Evolutionary conservation across 2,113 vertebrate species (phyloP).

Genomic region (Sapajus apella): DNA sequence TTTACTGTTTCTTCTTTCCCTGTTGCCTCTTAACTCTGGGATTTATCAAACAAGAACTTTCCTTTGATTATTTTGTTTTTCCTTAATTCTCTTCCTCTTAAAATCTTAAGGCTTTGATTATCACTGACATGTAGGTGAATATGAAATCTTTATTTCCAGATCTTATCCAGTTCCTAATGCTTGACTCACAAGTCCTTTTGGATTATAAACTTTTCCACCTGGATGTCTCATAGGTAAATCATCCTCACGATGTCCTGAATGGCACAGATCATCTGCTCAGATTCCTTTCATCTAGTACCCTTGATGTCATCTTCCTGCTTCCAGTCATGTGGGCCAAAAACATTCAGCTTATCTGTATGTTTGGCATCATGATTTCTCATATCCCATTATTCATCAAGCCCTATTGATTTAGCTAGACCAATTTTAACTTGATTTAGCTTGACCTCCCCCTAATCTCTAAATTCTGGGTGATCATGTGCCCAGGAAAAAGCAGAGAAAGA

Average conservation of each 20-base stretch:
- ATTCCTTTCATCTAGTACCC: background rate
- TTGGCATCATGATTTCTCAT: background rate
- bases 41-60: background rate
- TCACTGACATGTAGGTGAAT: background rate
- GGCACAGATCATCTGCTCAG: background rate
- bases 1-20: background rate
- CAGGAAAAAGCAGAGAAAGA: background rate
- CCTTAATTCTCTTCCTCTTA: background rate
- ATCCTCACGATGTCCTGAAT: background rate
- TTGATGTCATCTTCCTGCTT: background rate
- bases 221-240: background rate
- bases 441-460: background rate
- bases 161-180: background rate
- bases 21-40: background rate
- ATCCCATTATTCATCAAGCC: background rate
- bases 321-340: rapidly evolving
- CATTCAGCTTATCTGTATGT: background rate
- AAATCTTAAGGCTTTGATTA: background rate
- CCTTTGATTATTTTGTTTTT: background rate
- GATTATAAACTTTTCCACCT: background rate
- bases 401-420: background rate
- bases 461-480: background rate
- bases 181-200: background rate
- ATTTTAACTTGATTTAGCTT: background rate
- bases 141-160: background rate